Percentiles rank a stretch among this genome's conserved stretches.
phyloP scores from a whole-genome alignment of 2,797 vertebrate genomes.

The Gymnothorax reevesii region DNA sequence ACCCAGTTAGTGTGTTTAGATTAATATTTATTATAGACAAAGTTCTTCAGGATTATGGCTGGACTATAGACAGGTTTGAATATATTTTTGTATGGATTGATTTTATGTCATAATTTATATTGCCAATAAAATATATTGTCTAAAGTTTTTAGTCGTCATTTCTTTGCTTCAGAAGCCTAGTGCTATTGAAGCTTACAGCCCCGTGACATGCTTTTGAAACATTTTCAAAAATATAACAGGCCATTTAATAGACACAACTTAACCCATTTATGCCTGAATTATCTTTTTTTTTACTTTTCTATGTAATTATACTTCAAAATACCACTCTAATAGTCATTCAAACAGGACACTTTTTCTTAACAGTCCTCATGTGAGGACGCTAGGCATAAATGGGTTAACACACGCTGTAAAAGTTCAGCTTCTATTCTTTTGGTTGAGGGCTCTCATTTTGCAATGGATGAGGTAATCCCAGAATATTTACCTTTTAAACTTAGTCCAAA shows the following conservation, averaged over 20 bases:
- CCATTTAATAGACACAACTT: neutral
- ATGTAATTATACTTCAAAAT: too few relatives aligned
- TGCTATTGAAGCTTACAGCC: too few relatives aligned
- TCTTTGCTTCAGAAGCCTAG: neutral
- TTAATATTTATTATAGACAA: neutral
- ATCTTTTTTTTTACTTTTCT: too few relatives aligned
- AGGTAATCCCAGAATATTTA: neutral
- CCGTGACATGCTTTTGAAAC: neutral
- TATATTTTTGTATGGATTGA: conserved; percentile 4
- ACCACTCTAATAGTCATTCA: too few relatives aligned
- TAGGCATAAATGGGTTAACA: too few relatives aligned
- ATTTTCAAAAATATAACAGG: neutral
- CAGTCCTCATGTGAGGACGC: too few relatives aligned
- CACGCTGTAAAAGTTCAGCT: neutral
- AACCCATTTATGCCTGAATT: too few relatives aligned
- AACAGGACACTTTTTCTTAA: too few relatives aligned
- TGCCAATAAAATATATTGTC: conserved; percentile 3
- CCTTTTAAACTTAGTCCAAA: neutral
- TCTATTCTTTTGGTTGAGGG: neutral
- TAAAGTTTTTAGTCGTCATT: neutral
- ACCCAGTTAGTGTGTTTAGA: neutral
- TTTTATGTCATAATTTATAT: neutral
- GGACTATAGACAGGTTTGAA: neutral
- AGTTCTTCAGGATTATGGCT: neutral
- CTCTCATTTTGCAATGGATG: neutral